Base-by-base conservation (phyloP, 2,113 vertebrate genomes). In the Hydrochoerus hydrochaeris region DNA sequence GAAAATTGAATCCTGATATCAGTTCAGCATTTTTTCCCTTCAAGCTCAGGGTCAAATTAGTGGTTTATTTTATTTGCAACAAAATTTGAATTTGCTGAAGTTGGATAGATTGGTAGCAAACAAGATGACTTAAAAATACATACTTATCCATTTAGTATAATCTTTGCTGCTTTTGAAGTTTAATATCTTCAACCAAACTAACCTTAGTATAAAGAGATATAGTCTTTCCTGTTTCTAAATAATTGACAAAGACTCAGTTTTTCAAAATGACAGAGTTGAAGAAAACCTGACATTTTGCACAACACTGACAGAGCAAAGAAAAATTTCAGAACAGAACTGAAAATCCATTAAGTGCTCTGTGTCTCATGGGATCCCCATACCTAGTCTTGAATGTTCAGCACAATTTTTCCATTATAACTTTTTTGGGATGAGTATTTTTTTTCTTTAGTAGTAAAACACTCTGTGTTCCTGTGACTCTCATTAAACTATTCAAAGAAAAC, bases 331-430 rank as follows among this genome's bases (percentile, higher is more conserved):
- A 49, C 17, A 82, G 75, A 94, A 57, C 12, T 78, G 86, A 94
- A 97, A 95, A 94, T 75, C 87, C 86, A 71, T 96, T 71, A 85
- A 88, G 26, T 46, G 60, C 62, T 75, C 86, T 71, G 20, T 41
- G 26, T 85, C 86, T 54, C 67, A 44, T 52, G n/a, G 52, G 63
- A 24, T 28, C 35, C 22, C 20, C 20, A 63, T 24, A 38, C 35
- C 54, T 69, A 22, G 38, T 82, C 77, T 49, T 94, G 44, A 92
- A 73, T 46, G 44, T 13, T 32, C 58, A 44, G 71, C 62, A 71
- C 17, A 63, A 5, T 94, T 85, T 97, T 82, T 90, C 95, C 82
- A 71, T 88, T 71, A 26, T 49, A 63, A 57, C 11, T 54, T 94
- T 90, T 93, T 20, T 3, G 2, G 20, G 52, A 91, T 90, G 77